phyloP scores from a whole-genome alignment of 2,888 invertebrate genomes.

The Cheilosia vulpina region DNA sequence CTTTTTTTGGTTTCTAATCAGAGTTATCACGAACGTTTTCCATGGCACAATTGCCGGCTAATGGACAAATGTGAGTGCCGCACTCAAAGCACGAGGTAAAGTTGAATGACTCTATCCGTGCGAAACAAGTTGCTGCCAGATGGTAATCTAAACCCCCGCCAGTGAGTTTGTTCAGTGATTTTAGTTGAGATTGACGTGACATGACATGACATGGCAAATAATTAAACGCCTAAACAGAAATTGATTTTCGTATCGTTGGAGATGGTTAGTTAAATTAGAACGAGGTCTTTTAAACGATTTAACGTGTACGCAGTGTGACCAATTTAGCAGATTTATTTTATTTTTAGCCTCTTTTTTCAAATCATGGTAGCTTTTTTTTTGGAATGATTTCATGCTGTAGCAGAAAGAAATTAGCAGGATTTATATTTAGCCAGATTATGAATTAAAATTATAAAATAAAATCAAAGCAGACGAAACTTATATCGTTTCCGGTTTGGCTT shows the following conservation, averaged over 20 bases:
- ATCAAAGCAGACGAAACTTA: too few species aligned
- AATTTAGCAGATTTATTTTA: too few species aligned
- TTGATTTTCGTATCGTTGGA: background rate
- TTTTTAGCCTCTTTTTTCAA: too few species aligned
- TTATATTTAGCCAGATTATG: too few species aligned
- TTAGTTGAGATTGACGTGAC: conserved; percentile 45
- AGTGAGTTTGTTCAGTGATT: background rate
- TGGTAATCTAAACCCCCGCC: conserved; percentile 40
- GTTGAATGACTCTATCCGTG: conserved; percentile 44
- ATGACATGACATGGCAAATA: conserved; percentile 20
- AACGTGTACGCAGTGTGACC: too few species aligned
- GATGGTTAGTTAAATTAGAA: background rate
- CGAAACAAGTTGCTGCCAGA: conserved; percentile 16
- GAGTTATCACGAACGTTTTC: conserved; percentile 28
- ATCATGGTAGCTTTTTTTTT: too few species aligned
- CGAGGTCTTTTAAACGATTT: background rate
- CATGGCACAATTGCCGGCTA: background rate
- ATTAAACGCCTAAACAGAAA: conserved; percentile 6
- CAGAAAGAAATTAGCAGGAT: too few species aligned
- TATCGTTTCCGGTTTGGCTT: too few species aligned
- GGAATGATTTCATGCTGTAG: too few species aligned
- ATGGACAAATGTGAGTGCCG: conserved; percentile 8
- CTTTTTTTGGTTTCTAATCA: conserved; percentile 21
- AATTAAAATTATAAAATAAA: too few species aligned
- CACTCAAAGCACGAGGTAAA: background rate